Evolutionary conservation across 2,888 invertebrate species (phyloP).

Genomic region (Drosophila parthenogenetica): DNA sequence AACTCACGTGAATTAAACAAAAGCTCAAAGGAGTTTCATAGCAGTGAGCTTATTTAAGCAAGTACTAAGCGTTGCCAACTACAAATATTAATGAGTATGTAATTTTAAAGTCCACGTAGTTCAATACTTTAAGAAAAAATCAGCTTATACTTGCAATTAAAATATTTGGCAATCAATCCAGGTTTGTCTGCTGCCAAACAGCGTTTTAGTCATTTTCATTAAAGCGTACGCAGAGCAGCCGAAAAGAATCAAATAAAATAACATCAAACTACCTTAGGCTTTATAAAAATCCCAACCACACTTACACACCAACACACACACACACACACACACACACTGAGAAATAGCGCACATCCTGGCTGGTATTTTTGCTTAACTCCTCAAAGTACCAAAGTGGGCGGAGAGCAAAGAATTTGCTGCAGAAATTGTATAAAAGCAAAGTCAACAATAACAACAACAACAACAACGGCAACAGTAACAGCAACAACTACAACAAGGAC

Average conservation of each 20-base stretch:
- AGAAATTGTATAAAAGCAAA: constrained; percentile 80
- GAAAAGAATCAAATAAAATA: constrained; percentile 76
- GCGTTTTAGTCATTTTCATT: constrained; percentile 76
- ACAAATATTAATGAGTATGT: constrained; percentile 52
- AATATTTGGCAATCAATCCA: constrained; percentile 37
- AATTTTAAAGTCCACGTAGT: not conserved
- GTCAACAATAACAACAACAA: constrained; percentile 70
- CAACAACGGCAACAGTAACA: constrained; percentile 26
- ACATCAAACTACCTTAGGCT: constrained; percentile 82
- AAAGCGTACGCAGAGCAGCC: constrained; percentile 41
- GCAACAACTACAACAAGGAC: constrained; percentile 21
- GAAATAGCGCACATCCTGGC: constrained; percentile 56
- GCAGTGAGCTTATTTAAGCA: constrained; percentile 10
- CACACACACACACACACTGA: constrained; percentile 26
- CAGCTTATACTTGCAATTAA: too few species aligned
- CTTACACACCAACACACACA: constrained; percentile 30
- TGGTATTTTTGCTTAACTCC: constrained; percentile 74
- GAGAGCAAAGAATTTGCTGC: constrained; percentile 37
- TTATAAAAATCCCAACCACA: constrained; percentile 72
- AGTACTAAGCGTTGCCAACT: not conserved
- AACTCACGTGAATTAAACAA: not conserved
- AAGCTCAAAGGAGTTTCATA: not conserved
- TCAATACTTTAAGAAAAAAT: too few species aligned
- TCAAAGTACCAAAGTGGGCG: constrained; percentile 55
- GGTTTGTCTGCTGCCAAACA: constrained; percentile 35